A percentile compares a stretch with the other conserved stretches of the same genome.
These are phyloP conservation scores for Zaprionus lachaisei DNA, from an alignment of 1,140 invertebrate genomes.

Conservation along the genomic window DNA sequence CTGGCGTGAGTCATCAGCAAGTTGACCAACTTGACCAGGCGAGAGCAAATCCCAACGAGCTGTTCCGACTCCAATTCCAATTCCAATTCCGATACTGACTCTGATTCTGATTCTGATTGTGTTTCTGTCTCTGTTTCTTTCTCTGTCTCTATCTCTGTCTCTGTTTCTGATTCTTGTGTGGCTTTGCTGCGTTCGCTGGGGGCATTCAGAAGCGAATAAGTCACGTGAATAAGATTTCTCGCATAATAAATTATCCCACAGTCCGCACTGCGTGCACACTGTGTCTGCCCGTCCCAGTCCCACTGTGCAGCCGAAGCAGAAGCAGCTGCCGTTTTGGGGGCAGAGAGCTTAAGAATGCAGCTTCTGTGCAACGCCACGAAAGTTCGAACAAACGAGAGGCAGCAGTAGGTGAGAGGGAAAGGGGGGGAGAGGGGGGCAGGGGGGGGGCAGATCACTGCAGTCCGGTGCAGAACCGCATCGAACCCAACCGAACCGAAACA, in stretches of 20 bases:
- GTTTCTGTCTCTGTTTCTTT: neutral
- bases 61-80: neutral
- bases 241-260: constrained; percentile 83
- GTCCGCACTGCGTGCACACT: constrained; percentile 11
- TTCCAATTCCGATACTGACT: neutral
- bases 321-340: constrained; percentile 14
- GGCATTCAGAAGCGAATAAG: constrained; percentile 84
- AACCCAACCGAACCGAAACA: constrained; percentile 46
- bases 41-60: neutral
- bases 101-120: constrained; percentile 7
- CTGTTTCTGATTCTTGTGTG: constrained; percentile 56
- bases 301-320: neutral
- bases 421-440: neutral
- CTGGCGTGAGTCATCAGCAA: constrained; percentile 30
- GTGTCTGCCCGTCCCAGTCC: neutral
- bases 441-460: neutral
- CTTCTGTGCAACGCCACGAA: constrained; percentile 72
- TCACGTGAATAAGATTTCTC: constrained; percentile 84
- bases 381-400: constrained; percentile 40
- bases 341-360: constrained; percentile 51
- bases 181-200: constrained; percentile 32
- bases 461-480: neutral
- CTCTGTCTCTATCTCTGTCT: neutral
- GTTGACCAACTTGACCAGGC: neutral
- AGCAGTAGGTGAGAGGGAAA: constrained; percentile 13